Percentiles rank a stretch among this genome's conserved stretches.
These are phyloP conservation scores for Diorhabda sublineata DNA, from an alignment of 1,140 invertebrate genomes.

Conservation along the genomic window DNA sequence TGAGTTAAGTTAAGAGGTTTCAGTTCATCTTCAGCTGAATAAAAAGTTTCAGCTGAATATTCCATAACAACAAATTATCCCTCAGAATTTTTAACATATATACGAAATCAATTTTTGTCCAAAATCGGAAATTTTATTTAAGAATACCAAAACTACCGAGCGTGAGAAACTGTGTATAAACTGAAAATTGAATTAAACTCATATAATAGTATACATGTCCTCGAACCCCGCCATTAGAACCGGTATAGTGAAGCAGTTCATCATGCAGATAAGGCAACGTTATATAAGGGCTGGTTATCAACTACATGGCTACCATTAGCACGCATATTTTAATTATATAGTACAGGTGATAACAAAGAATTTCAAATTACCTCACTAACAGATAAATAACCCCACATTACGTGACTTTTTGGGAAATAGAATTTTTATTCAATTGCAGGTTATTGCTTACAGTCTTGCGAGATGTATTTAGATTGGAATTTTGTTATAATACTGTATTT, in stretches of 20 bases:
- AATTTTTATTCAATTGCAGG: neutral
- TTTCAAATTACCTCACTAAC: neutral
- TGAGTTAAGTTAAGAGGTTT: no score
- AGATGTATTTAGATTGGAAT: no score
- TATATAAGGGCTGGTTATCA: constrained; percentile 2
- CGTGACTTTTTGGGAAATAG: neutral
- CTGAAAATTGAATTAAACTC: neutral
- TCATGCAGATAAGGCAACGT: neutral
- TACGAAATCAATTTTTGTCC: no score
- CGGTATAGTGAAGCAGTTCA: neutral
- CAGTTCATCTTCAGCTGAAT: no score
- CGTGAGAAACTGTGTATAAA: neutral
- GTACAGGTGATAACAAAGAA: constrained; percentile 2
- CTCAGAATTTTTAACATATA: no score
- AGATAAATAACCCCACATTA: neutral
- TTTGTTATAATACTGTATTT: no score
- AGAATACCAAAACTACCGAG: no score
- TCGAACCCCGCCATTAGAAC: neutral
- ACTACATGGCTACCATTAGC: neutral
- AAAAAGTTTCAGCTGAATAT: no score
- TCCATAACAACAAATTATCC: no score
- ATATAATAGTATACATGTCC: neutral
- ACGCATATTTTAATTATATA: constrained; percentile 3
- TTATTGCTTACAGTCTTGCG: neutral
- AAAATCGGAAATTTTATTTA: no score